Evolutionary conservation across 2,888 invertebrate species (phyloP).

Genomic region (Aquatica leii): DNA sequence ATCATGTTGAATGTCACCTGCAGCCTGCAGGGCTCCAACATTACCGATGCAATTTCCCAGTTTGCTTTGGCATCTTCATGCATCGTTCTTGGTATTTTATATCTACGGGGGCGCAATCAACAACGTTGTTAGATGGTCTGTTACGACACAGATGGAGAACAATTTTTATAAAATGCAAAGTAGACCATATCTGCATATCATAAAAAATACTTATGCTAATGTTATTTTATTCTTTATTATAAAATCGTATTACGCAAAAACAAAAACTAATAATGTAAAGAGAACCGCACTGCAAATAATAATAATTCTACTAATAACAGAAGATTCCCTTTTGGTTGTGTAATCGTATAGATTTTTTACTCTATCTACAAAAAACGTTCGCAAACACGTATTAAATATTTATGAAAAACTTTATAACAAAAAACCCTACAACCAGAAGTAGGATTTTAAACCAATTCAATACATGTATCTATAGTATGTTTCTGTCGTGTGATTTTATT

Average conservation of each 20-base stretch:
- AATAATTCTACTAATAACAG: too few relatives aligned
- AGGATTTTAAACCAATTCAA: constrained; percentile 7
- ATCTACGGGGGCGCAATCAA: background rate
- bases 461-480: background rate
- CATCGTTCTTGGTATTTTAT: constrained; percentile 1
- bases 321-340: too few relatives aligned
- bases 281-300: too few relatives aligned
- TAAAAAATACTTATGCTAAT: too few relatives aligned
- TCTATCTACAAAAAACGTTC: background rate
- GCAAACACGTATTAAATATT: constrained; percentile 8
- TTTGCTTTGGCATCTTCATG: constrained; percentile 20
- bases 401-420: background rate
- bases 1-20: constrained; percentile 41
- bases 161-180: background rate
- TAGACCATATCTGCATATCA: too few relatives aligned
- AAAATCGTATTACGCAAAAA: too few relatives aligned
- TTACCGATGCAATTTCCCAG: constrained; percentile 51
- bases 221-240: too few relatives aligned
- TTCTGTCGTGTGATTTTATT: background rate
- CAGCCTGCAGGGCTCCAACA: constrained; percentile 43
- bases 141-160: constrained; percentile 10
- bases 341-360: too few relatives aligned
- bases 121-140: constrained; percentile 2
- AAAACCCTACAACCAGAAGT: background rate
- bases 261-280: too few relatives aligned